A percentile compares a stretch with the other conserved stretches of the same genome.
phyloP scores from a whole-genome alignment of 2,113 vertebrate species.

The Ursus arctos region DNA sequence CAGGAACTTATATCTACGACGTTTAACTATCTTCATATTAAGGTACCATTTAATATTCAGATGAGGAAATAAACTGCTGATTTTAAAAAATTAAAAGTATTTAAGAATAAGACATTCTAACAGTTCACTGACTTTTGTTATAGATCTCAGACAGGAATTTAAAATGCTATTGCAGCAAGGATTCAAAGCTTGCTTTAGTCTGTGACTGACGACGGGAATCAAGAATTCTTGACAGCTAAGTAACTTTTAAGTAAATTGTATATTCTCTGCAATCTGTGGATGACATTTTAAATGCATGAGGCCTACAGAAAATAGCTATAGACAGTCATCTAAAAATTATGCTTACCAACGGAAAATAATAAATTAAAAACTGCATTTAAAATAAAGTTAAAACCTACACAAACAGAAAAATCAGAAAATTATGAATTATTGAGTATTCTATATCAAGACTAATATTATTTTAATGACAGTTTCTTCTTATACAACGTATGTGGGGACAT shows the following conservation, averaged over 20 bases:
- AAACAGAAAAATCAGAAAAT: not conserved
- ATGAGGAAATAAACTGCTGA: conserved; percentile 48
- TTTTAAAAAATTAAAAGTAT: not conserved
- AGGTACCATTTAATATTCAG: not conserved
- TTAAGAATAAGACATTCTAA: conserved; percentile 7
- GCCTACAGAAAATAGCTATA: not conserved
- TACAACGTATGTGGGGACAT: not conserved
- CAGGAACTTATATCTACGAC: not conserved
- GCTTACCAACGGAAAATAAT: not conserved
- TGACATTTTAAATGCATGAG: not conserved
- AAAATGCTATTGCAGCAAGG: conserved; percentile 41
- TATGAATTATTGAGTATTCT: not conserved
- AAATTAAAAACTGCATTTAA: not conserved
- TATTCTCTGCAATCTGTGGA: conserved; percentile 51
- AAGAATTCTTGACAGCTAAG: not conserved
- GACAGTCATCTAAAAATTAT: not conserved
- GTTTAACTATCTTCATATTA: conserved; percentile 38
- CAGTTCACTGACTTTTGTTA: not conserved
- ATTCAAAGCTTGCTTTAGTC: not conserved
- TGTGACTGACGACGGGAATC: not conserved
- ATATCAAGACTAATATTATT: conserved; percentile 2
- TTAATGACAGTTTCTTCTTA: not conserved
- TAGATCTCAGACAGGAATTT: conserved; percentile 43
- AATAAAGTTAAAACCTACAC: not conserved
- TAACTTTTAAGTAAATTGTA: conserved; percentile 33